Base-by-base conservation (phyloP, 1,140 invertebrate genomes). In the Gryllus bimaculatus region DNA sequence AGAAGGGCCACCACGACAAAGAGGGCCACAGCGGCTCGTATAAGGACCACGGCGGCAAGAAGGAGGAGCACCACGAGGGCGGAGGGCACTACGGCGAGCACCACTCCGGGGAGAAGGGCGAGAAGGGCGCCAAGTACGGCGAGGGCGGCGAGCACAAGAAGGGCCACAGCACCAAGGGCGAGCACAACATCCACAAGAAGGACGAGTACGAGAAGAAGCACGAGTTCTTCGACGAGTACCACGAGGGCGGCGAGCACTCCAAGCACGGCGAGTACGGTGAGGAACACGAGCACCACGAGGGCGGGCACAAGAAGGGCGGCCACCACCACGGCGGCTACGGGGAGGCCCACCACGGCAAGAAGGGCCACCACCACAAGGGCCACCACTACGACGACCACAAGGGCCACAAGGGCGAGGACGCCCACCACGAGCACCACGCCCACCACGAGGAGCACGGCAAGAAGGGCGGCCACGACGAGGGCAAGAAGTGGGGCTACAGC, bases 141-240 rank as follows among this genome's bases (percentile, higher is more conserved):
- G 78, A 80, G 48, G 54, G 47, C 8, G 80, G 78, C 1, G 80
- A 76, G 5, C 81, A 82, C 78, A 82, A 81, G 48, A 80, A 82
- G 74, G 81, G 81, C 78, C 80, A 81, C 75, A 79, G 79, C 39
- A 79, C 79, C 18, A 83, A 79, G 83, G 92, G 92, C 8, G 89
- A 90, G 81, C 92, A 92, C 81, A 91, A 91, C 81, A 89, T 92
- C 48, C 90, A 91, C 82, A 92, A 92, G 83, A 92, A 92, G 83
- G 90, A 93, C 80, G 91, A 92, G 81, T 93, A 92, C 82, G 90
- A 80, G 77, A 82, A 80, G 79, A 78, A 82, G 48, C 79, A 80
- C 75, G 73, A 82, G 47, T 82, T 81, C 76, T 83, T 77, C 76
- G 82, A 81, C n/a, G 82, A 82, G 66, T 26, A 79, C 54, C 80